Evolutionary conservation across 2,888 invertebrate genomes (phyloP).

Genomic region (Tinea trinotella): DNA sequence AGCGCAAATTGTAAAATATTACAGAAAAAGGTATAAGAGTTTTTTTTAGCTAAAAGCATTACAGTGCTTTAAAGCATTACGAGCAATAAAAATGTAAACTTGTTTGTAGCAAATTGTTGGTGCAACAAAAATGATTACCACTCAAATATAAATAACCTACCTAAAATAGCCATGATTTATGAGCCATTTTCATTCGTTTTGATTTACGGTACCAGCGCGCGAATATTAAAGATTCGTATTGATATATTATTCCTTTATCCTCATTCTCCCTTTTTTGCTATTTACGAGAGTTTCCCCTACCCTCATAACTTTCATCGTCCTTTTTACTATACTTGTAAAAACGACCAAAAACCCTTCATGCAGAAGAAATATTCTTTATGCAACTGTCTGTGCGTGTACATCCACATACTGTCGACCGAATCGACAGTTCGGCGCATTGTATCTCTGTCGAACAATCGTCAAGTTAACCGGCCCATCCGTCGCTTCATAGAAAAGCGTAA

Average conservation of each 20-base stretch:
- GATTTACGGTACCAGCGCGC: slow-evolving; percentile 63
- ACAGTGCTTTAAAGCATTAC: too few relatives aligned
- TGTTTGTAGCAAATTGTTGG: slow-evolving; percentile 1
- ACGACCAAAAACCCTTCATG: slow-evolving; percentile 36
- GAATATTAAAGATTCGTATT: slow-evolving; percentile 72
- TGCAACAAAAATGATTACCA: not conserved
- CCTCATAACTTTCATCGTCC: slow-evolving; percentile 67
- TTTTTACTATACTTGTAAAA: slow-evolving; percentile 64
- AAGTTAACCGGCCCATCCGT: too few relatives aligned
- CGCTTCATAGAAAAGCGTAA: too few relatives aligned
- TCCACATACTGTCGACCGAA: too few relatives aligned
- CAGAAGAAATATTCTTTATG: slow-evolving; percentile 38
- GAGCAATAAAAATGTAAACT: too few relatives aligned
- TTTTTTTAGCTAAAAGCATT: too few relatives aligned
- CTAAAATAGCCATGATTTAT: slow-evolving; percentile 53
- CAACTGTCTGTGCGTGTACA: not conserved
- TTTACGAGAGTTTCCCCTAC: slow-evolving; percentile 64
- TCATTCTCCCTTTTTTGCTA: slow-evolving; percentile 60
- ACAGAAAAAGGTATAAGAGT: too few relatives aligned
- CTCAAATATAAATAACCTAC: not conserved
- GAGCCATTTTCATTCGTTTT: slow-evolving; percentile 58
- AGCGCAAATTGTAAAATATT: too few relatives aligned
- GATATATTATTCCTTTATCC: slow-evolving; percentile 73
- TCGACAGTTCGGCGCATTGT: too few relatives aligned
- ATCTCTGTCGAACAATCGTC: too few relatives aligned